These are phyloP conservation scores for Sceloporus tristichus DNA, from an alignment of 2,113 vertebrate genomes.

Conservation along the genomic window DNA sequence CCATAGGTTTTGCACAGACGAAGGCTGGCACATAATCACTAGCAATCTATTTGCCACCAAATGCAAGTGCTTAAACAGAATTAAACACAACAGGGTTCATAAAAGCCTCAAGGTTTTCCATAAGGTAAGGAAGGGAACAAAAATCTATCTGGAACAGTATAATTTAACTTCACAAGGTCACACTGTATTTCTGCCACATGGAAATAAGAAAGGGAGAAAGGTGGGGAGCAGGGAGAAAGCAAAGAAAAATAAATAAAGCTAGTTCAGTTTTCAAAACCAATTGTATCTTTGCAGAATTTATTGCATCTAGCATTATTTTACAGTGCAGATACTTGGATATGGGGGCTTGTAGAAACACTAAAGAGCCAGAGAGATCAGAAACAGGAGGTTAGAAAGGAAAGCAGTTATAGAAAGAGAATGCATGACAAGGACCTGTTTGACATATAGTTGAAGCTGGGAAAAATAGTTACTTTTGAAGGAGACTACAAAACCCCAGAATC, in stretches of 20 bases:
- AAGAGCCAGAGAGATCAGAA: background rate
- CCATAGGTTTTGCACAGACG: slow-evolving; percentile 42
- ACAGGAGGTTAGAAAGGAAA: background rate
- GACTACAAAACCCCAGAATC: too few species aligned
- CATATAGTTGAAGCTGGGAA: too few species aligned
- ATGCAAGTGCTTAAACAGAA: slow-evolving; percentile 54
- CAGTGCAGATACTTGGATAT: background rate
- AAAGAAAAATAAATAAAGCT: background rate
- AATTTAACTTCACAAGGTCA: slow-evolving; percentile 38
- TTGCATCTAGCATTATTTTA: background rate
- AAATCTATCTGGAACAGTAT: slow-evolving; percentile 29
- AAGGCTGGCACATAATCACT: slow-evolving; percentile 31
- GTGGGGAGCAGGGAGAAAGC: background rate
- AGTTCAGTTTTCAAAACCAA: background rate
- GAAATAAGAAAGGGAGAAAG: background rate
- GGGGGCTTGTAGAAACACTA: background rate
- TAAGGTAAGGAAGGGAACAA: background rate
- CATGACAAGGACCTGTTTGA: background rate
- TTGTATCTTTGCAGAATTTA: slow-evolving; percentile 3
- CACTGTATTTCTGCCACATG: slow-evolving; percentile 25
- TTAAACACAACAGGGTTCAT: slow-evolving; percentile 52
- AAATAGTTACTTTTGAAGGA: too few species aligned
- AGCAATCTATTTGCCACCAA: slow-evolving; percentile 59
- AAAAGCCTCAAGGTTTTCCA: slow-evolving; percentile 46
- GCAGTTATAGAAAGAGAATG: background rate